A percentile compares a stretch with the other conserved stretches of the same genome.
Evolutionary conservation across 2,888 invertebrate species (phyloP).

Genomic region (Malthinus seriepunctatus): DNA sequence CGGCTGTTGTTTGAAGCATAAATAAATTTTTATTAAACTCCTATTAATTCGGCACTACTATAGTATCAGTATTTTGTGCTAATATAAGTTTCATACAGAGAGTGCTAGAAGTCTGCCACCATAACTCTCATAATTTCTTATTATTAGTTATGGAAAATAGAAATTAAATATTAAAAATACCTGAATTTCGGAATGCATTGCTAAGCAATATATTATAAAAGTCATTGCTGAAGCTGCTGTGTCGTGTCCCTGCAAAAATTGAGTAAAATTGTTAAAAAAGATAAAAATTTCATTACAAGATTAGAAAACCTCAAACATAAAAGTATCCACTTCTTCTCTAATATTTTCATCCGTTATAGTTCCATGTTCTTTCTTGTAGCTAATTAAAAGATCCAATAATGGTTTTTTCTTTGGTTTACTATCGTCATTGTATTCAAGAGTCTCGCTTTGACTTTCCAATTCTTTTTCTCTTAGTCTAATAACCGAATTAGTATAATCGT

Average conservation of each 20-base stretch:
- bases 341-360: constrained; percentile 63
- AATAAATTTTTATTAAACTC: too few species aligned
- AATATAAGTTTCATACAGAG: too few species aligned
- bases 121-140: too few species aligned
- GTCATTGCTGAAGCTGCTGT: constrained; percentile 56
- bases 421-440: constrained; percentile 29
- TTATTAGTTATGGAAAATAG: too few species aligned
- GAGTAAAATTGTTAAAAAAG: not conserved
- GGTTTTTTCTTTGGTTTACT: constrained; percentile 64
- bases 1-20: too few species aligned
- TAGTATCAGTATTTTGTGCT: too few species aligned
- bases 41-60: too few species aligned
- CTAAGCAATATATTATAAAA: constrained; percentile 54
- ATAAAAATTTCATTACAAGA: constrained; percentile 15
- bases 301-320: constrained; percentile 67
- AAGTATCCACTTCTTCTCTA: constrained; percentile 73
- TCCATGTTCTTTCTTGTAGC: constrained; percentile 59
- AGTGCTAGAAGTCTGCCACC: too few species aligned
- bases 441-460: not conserved
- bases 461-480: constrained; percentile 35
- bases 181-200: constrained; percentile 53
- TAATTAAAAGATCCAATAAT: constrained; percentile 69
- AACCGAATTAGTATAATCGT: constrained; percentile 38
- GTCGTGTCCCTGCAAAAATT: constrained; percentile 53
- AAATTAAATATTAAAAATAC: too few species aligned